A percentile compares a stretch with the other conserved stretches of the same genome.
phyloP scores from a whole-genome alignment of 2,113 vertebrate genomes.

The Cephalophus harveyi region DNA sequence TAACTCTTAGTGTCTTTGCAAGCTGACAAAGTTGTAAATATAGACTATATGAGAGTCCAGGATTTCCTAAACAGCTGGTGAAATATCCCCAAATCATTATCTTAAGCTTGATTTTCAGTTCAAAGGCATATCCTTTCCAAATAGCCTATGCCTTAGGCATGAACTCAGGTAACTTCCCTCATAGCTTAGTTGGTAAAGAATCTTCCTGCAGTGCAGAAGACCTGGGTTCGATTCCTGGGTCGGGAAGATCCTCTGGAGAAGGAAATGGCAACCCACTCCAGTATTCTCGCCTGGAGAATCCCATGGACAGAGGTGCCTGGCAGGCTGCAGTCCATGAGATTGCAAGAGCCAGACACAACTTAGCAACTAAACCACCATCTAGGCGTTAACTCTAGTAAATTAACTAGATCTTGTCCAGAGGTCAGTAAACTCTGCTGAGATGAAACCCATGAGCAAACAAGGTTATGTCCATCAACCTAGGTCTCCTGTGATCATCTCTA shows the following conservation, averaged over 20 bases:
- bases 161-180: neutral
- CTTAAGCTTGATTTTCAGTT: neutral
- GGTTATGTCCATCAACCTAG: neutral
- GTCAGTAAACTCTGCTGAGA: neutral
- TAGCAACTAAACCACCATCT: neutral
- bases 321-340: neutral
- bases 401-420: neutral
- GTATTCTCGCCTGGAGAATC: neutral
- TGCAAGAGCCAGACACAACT: neutral
- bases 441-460: neutral
- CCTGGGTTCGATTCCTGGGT: neutral
- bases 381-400: neutral
- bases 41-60: neutral
- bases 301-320: neutral
- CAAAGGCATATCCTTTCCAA: neutral
- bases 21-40: neutral
- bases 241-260: neutral
- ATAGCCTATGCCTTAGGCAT: neutral
- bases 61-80: conserved; percentile 20
- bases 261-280: neutral
- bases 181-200: neutral
- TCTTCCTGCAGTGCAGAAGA: neutral
- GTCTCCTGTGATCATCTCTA: neutral
- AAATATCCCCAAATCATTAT: neutral
- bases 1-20: conserved; percentile 27